phyloP scores from a whole-genome alignment of 2,797 vertebrate species.

The Anableps anableps region DNA sequence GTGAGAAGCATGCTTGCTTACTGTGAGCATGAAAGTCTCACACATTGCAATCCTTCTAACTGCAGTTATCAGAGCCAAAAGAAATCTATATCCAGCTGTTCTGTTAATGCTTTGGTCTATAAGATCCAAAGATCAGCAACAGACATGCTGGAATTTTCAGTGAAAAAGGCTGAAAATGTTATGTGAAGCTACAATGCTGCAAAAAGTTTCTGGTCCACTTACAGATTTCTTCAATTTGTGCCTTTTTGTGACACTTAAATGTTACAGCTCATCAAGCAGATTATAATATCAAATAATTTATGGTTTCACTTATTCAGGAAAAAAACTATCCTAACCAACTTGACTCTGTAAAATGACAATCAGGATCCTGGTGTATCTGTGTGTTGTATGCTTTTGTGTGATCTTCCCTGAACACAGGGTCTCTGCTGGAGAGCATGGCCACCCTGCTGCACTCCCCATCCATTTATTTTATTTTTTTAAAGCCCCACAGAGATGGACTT shows the following conservation, averaged over 20 bases:
- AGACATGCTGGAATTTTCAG: neutral
- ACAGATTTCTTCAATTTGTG: neutral
- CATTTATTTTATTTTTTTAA: no score
- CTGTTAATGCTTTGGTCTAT: constrained; percentile 57
- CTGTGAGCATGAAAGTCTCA: constrained; percentile 56
- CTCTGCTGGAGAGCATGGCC: no score
- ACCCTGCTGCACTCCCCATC: no score
- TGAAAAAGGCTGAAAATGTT: neutral
- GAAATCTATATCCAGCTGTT: constrained; percentile 66
- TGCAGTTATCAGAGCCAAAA: constrained; percentile 29
- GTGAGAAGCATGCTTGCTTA: constrained; percentile 63
- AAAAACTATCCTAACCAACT: neutral
- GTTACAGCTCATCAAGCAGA: neutral
- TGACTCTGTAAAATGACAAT: neutral
- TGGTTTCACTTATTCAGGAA: neutral
- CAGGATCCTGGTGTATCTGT: no score
- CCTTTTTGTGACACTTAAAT: neutral
- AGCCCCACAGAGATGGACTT: no score
- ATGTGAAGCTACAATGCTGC: neutral
- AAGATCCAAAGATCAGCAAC: neutral
- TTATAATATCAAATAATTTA: neutral
- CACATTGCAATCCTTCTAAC: constrained; percentile 46
- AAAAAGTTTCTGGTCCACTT: neutral
- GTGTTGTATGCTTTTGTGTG: no score
- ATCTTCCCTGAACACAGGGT: no score